A percentile compares a stretch with the other conserved stretches of the same genome.
These are phyloP conservation scores for Habrosyne pyritoides DNA, from an alignment of 2,888 invertebrate species.

Conservation along the genomic window DNA sequence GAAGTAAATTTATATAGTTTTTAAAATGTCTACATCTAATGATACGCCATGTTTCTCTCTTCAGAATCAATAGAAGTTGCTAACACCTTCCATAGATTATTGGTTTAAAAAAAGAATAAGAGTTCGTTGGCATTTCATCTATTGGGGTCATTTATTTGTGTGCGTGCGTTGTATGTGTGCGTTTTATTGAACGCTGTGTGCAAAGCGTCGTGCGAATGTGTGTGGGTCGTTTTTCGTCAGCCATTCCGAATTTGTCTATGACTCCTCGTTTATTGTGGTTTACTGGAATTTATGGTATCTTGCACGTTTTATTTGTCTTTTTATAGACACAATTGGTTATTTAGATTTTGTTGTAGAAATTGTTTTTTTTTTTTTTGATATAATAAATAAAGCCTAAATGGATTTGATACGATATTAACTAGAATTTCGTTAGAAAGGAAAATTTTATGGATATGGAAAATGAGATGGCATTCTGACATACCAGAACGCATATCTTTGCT, in stretches of 20 bases:
- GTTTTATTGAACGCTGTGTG: not conserved
- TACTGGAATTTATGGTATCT: constrained; percentile 15
- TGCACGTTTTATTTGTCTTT: not conserved
- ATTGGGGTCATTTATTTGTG: constrained; percentile 49
- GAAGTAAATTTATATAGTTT: not conserved
- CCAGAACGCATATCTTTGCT: constrained; percentile 6
- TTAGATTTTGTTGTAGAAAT: not conserved
- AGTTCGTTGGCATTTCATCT: constrained; percentile 58
- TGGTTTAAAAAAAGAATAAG: constrained; percentile 37
- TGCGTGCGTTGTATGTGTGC: constrained; percentile 19
- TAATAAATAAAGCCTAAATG: not conserved
- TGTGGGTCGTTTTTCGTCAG: constrained; percentile 12
- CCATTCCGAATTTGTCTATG: constrained; percentile 16
- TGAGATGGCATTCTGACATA: not conserved
- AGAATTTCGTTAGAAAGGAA: not conserved
- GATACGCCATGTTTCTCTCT: not conserved
- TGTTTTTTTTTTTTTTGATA: not conserved
- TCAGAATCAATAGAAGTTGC: not conserved
- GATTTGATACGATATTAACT: not conserved
- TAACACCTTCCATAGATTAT: constrained; percentile 7
- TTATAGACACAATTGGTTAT: not conserved
- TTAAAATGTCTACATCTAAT: not conserved
- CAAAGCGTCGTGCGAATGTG: constrained; percentile 2
- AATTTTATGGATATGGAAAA: not conserved
- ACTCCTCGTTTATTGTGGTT: constrained; percentile 13